phyloP scores from a whole-genome alignment of 1,140 invertebrate genomes.

The Drepana arcuata region DNA sequence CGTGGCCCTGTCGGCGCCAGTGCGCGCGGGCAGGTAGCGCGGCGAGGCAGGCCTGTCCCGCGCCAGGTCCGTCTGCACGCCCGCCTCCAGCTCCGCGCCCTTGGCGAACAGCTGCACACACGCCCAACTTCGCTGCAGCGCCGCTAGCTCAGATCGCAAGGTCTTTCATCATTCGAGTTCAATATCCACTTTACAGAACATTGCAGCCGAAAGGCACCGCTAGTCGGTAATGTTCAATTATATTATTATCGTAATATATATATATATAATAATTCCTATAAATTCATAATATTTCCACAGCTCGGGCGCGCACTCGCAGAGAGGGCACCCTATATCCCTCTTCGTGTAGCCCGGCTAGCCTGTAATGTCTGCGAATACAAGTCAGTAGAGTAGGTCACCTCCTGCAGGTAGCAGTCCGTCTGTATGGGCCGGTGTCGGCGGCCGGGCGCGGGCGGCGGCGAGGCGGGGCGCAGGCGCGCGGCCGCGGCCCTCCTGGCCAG shows the following conservation, averaged over 20 bases:
- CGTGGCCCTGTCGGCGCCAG: conserved; percentile 84
- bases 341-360: too few species aligned
- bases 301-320: too few species aligned
- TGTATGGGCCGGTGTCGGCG: conserved; percentile 87
- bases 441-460: conserved; percentile 82
- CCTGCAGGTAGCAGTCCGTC: conserved; percentile 90
- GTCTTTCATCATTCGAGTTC: too few species aligned
- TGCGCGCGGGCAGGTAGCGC: conserved; percentile 82
- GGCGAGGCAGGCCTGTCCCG: conserved; percentile 84
- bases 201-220: too few species aligned
- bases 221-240: too few species aligned
- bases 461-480: conserved; percentile 75
- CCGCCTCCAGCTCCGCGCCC: conserved; percentile 80
- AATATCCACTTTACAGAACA: too few species aligned
- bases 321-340: too few species aligned
- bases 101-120: conserved; percentile 75
- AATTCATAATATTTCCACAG: too few species aligned
- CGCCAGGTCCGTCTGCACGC: conserved; percentile 90
- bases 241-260: too few species aligned
- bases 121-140: background rate
- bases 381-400: conserved; percentile 66
- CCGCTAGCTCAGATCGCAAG: background rate
- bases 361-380: too few species aligned
- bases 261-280: too few species aligned
- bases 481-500: conserved; percentile 72